Evolutionary conservation across 2,797 vertebrate species (phyloP).

Genomic region (Mormyrops attenuatus): DNA sequence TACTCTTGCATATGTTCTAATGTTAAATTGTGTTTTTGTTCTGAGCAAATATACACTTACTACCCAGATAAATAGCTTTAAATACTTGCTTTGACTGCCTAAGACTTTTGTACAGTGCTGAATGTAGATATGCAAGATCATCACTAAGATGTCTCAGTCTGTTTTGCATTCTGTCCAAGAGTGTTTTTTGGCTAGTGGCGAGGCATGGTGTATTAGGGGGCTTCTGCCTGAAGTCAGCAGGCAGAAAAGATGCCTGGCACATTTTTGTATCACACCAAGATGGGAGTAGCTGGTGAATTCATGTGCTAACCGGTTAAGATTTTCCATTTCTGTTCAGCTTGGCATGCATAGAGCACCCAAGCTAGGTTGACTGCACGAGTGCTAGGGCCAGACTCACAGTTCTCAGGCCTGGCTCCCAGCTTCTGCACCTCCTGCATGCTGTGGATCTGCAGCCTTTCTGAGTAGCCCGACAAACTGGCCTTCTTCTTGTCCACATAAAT

Average conservation of each 20-base stretch:
- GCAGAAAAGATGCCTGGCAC: not conserved
- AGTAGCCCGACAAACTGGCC: slow-evolving; percentile 72
- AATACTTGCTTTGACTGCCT: not conserved
- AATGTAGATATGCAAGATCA: not conserved
- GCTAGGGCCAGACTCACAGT: slow-evolving; percentile 64
- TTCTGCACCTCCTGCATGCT: slow-evolving; percentile 82
- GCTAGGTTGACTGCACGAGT: not conserved
- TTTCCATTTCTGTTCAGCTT: not conserved
- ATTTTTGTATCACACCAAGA: not conserved
- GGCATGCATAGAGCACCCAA: not conserved
- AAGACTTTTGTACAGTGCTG: not conserved
- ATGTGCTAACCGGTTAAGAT: not conserved
- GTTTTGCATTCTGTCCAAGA: not conserved
- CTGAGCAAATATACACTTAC: not conserved
- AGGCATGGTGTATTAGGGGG: not conserved
- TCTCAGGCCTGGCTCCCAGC: slow-evolving; percentile 79
- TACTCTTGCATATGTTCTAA: not conserved
- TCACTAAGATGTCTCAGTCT: not conserved
- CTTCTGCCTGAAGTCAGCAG: not conserved
- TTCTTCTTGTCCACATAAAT: slow-evolving; percentile 88
- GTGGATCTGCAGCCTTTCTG: slow-evolving; percentile 73
- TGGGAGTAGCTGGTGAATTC: not conserved
- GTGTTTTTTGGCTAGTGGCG: not conserved
- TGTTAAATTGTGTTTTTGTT: not conserved
- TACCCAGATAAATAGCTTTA: not conserved